Percentiles rank a stretch among this genome's conserved stretches.
These are phyloP conservation scores for Peromyscus nudipes DNA, from an alignment of 2,797 vertebrate species.

Conservation along the genomic window DNA sequence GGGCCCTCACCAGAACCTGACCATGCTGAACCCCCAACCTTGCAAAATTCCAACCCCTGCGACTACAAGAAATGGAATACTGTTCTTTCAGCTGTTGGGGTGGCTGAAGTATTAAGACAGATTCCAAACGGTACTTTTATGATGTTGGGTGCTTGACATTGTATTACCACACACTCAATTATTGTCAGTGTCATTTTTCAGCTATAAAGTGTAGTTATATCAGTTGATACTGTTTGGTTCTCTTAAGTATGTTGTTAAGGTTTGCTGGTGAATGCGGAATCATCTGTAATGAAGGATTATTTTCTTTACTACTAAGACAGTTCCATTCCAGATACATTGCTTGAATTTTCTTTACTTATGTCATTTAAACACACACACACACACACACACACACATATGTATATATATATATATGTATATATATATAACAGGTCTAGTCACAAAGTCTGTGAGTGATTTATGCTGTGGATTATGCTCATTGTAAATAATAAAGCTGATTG, in stretches of 20 bases:
- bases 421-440: neutral
- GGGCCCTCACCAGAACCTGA: neutral
- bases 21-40: neutral
- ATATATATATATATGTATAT: no score
- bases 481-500: no score
- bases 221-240: neutral
- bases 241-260: neutral
- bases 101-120: neutral
- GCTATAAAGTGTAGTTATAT: neutral
- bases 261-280: neutral
- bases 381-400: neutral
- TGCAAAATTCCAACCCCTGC: neutral
- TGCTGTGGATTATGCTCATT: neutral
- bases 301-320: neutral
- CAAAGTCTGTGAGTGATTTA: neutral
- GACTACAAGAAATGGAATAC: neutral
- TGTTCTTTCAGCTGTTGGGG: neutral
- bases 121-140: neutral
- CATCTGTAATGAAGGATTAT: constrained; percentile 44
- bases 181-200: neutral
- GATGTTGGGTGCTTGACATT: neutral
- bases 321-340: neutral
- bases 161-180: neutral
- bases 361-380: neutral
- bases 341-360: constrained; percentile 33